Percentiles rank a stretch among this genome's conserved stretches.
phyloP scores from a whole-genome alignment of 92 coral and sea anemone genomes.

The Zoanthus sansibaricus region DNA sequence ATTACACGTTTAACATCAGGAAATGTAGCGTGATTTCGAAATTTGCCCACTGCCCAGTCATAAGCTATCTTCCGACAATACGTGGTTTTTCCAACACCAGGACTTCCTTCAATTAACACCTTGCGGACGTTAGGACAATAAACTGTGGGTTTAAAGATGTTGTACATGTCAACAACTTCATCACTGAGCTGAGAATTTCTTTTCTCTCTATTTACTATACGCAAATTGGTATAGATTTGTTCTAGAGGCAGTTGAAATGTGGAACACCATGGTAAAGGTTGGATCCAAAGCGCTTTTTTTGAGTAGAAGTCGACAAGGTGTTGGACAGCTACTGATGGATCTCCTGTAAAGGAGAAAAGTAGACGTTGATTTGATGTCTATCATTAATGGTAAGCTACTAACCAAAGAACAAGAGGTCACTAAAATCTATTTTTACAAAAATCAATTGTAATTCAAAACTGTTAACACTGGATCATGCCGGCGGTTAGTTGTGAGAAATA shows the following conservation, averaged over 20 bases:
- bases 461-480: too few relatives aligned
- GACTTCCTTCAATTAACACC: too few relatives aligned
- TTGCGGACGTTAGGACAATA: too few relatives aligned
- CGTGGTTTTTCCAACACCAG: too few relatives aligned
- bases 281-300: slow-evolving; percentile 18
- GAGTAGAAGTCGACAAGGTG: slow-evolving; percentile 32
- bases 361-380: neutral
- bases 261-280: slow-evolving; percentile 28
- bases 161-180: slow-evolving; percentile 31
- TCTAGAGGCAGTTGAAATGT: slow-evolving; percentile 27
- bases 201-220: slow-evolving; percentile 34
- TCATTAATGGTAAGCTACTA: neutral
- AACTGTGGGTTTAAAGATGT: slow-evolving; percentile 38
- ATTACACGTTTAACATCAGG: too few relatives aligned
- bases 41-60: too few relatives aligned
- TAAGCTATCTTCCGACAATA: too few relatives aligned
- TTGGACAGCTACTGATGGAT: neutral
- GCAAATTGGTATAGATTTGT: slow-evolving; percentile 49
- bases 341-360: neutral
- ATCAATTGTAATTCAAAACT: too few relatives aligned
- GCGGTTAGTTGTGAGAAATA: too few relatives aligned
- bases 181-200: slow-evolving; percentile 13
- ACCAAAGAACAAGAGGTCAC: neutral
- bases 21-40: too few relatives aligned
- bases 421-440: too few relatives aligned